Base-by-base conservation (phyloP, 1,140 invertebrate species). In the Elymnias hypermnestra region DNA sequence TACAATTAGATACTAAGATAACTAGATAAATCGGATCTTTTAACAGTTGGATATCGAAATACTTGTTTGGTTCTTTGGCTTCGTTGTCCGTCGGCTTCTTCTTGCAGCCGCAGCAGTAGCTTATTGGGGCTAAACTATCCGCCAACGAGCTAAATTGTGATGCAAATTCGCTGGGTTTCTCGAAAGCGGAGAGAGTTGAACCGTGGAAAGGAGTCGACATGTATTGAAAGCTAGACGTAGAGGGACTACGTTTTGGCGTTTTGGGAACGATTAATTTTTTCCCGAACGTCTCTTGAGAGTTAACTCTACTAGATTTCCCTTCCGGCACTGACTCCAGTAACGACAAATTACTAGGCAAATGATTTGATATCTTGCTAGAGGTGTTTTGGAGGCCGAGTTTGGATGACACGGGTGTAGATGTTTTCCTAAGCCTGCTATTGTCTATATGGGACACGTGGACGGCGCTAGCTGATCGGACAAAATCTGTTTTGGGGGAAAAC, bases 161-260 rank as follows among this genome's bases (percentile, higher is more conserved):
- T 0, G 93, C 91, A 57, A 91, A 91, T 53, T 92, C 91, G 58
- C 94, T 92, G 0, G 92, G 92, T 67, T 94, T 92, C 10, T 86
- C 75, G 21, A 94, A 87, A 0, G 92, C 91, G 0, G 93, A 94
- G 1, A 94, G 53, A 0, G 93, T 94, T 23, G 93, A 94, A 0
- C 94, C 94, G 57, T 95, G 94, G 64, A 94, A 95, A 0, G 93
- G 92, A 0, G 94, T 95, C 15, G 92, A 93, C 56, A 95, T 89
- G 56, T 95, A 95, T 50, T 94, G 91, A 61, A 95, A 94, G 12
- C 93, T 94, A 18, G 93, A 94, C 0, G 90, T 91, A 2, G 92
- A 93, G 0, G 91, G 91, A n/a, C 91, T 92, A 0, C 91, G 86
- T 52, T 89, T 88, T 0, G 92, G 89, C 0, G 79, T 85, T 56